Base-by-base conservation (phyloP, 2,113 vertebrate genomes). In the Himantopus leucocephalus region DNA sequence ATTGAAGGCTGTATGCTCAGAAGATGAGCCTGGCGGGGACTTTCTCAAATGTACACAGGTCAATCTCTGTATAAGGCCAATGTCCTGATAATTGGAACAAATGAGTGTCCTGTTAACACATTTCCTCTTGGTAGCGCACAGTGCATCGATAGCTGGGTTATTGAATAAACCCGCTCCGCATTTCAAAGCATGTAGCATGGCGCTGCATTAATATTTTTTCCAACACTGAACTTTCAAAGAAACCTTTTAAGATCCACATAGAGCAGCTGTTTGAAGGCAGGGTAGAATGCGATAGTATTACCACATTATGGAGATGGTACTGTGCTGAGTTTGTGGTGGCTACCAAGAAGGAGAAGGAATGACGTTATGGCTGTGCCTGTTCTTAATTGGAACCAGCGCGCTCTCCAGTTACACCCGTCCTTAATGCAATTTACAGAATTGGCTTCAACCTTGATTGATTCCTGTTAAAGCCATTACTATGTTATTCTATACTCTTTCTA, bases 81-180 rank as follows among this genome's bases (percentile, higher is more conserved):
- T 18, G 5, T 30, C 29, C 30, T 39, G 39, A 22, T 16, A 32
- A 43, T 8, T 3, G 4, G 29, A 35, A 47, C 14, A 62, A 35
- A 35, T 5, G 11, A 39, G 26, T 13, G 34, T 85, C 37, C 41
- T n/a, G 30, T 18, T 59, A 10, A 27, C 3, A 4, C 6, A 0
- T 43, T 67, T 48, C 18, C 41, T 55, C 12, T 10, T 23, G 62
- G 68, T 15, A 66, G 32, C 3, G 5, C 12, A 18, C 3, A 13
- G 26, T 19, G 30, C 62, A 43, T 63, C 1, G 1, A 17, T 34
- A 27, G 4, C 19, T 5, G 18, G 17, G 48, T 20, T 35, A 48
- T 1, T 23, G n/a, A 68, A 68, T 20, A 18, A 75, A 48, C 10
- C 18, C 0, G 0, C 48, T 41, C 35, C 0, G 3, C 0, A 0